Evolutionary conservation across 2,888 invertebrate species (phyloP), one percentile per base, ranked within the genome.

Genomic region (Standfussiana lucernea): DNA sequence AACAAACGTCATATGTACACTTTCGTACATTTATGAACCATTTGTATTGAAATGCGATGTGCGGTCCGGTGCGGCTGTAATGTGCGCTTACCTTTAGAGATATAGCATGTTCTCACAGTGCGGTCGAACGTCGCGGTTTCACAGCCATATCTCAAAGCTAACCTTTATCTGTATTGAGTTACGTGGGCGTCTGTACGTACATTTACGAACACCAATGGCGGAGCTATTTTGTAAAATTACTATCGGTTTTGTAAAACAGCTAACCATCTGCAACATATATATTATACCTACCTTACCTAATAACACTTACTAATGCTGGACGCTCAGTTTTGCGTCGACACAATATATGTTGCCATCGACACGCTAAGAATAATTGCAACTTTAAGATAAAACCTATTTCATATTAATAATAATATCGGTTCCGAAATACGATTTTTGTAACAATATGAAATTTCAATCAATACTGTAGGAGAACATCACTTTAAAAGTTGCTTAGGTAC

Each of bases 61-160:
- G 21, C 59, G 32, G 21, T 32, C 59, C 59, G 21, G 10, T 21
- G 35, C 61, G 61, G 21, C 35, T 35, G 21, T 61, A 3, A 61
- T 21, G 10, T 61, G 21, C 32, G 35, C 61, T 61, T 61, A 35
- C 21, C 59, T 59, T 59, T 87, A 85, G 80, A 85, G 81, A 78
- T 73, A 47, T 74, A 72, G 64, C 69, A 59, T 69, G 50, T 64
- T 66, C 61, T 59, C 66, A 50, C 66, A 28, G 42, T 28, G 59
- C n/a, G 64, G 72, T 50, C 40, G 56, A 66, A 64, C 18, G 32
- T 53, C 53, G 83, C 37, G 70, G 77, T 77, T 81, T 79, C 18
- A 73, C 78, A 77, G 65, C n/a, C 62, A 77, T 37, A 21, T 74
- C 64, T 75, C 77, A 65, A 81, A 69, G 72, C 4, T 45, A n/a